Evolutionary conservation across 2,888 invertebrate genomes (phyloP), one percentile per base, ranked within the genome.

Genomic region (Zhuqinia jingwanae): DNA sequence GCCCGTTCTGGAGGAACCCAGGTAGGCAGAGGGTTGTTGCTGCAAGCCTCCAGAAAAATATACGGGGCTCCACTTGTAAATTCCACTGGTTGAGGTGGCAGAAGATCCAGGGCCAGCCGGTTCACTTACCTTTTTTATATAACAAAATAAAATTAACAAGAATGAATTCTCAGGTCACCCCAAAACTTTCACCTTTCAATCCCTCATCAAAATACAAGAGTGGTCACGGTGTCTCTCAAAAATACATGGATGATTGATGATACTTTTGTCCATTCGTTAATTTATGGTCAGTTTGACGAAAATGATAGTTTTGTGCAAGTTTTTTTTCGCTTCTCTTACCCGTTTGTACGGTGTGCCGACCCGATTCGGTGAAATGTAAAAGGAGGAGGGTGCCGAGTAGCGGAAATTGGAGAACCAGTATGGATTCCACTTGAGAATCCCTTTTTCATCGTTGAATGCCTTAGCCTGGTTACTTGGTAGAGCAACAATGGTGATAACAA

Each of bases 361-460:
- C 36, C 81, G 17, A 68, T 58, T 68, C 20, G 76, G 81, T 6
- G 81, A 83, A n/a, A 65, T 58, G 73, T 87, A 82, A 30, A 63
- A 87, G 5, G 87, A 63, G 11, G 68, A 30, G 3, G 90, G 90
- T 13, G 87, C 81, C 11, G 89, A 89, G 53, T 90, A 87, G 15
- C 87, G 63, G 45, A 84, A 85, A 42, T 83, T 70, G 36, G 90
- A 84, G 45, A 88, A 86, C 88, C 87, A 90, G 53, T 85, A 88
- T 2, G 89, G 90, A 45, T 82, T 86, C 89, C 89, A 90, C 45
- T 88, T 89, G 13, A 85, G 42, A 53, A 89, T 84, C 13, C 88
- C 86, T 65, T 76, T 87, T 8, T 89, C 90, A 22, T 88, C 89
- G 63, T 88, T 86, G 63, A 70, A 89, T 8, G 42, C 81, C 8